Percentiles rank a stretch among this genome's conserved stretches.
These are phyloP conservation scores for Isaurus tuberculatus DNA, from an alignment of 92 coral and sea anemone genomes.

Conservation along the genomic window DNA sequence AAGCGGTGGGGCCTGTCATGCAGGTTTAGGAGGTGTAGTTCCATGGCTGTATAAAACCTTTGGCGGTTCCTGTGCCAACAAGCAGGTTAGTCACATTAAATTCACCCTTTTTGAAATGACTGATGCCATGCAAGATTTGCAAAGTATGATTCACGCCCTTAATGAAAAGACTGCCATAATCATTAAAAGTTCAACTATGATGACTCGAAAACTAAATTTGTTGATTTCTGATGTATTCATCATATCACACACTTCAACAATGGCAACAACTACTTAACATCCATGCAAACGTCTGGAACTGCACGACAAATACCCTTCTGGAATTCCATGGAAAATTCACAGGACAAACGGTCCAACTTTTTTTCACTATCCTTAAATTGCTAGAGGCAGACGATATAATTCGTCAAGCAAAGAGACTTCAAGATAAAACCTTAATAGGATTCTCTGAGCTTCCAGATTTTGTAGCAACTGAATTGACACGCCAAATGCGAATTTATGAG, in stretches of 20 bases:
- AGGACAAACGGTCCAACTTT: background rate
- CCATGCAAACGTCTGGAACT: background rate
- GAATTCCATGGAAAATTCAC: slow-evolving; percentile 4
- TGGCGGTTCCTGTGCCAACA: too few species aligned
- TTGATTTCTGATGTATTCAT: background rate
- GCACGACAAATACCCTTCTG: background rate
- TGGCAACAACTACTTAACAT: background rate
- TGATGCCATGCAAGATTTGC: background rate
- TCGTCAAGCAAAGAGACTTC: too few species aligned
- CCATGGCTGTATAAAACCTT: too few species aligned
- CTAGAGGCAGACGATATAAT: too few species aligned
- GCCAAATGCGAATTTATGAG: too few species aligned
- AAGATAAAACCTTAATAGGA: too few species aligned
- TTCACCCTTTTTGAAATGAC: slow-evolving; percentile 33
- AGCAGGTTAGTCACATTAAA: slow-evolving; percentile 21
- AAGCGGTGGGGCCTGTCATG: slow-evolving; percentile 34
- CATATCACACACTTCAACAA: background rate
- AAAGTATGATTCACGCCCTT: slow-evolving; percentile 1
- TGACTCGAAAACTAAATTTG: slow-evolving; percentile 1
- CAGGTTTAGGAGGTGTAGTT: slow-evolving; percentile 46
- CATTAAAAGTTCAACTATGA: slow-evolving; percentile 17
- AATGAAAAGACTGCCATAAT: slow-evolving; percentile 37
- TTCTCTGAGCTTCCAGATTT: too few species aligned
- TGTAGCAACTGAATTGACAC: too few species aligned
- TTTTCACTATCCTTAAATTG: too few species aligned